These are phyloP conservation scores for Buceros bicornis DNA, from an alignment of 2,797 vertebrate genomes.

Conservation along the genomic window DNA sequence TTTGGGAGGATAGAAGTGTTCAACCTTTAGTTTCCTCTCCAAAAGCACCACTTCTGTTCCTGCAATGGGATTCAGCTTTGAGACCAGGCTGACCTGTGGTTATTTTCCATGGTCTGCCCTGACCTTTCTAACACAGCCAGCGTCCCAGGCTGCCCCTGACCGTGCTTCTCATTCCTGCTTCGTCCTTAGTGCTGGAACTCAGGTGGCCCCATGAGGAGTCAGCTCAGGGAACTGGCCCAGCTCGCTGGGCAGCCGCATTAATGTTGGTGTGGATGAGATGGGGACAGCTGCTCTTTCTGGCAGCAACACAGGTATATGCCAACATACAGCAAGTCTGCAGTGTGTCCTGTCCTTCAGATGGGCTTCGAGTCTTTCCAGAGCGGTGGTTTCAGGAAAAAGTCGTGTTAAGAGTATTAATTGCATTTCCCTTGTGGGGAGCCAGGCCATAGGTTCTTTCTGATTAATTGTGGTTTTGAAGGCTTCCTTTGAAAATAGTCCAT, in stretches of 20 bases:
- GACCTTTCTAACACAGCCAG: rapidly evolving
- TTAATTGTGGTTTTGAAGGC: rapidly evolving
- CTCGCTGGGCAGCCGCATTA: not conserved
- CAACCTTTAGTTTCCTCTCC: not conserved
- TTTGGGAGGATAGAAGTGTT: not conserved
- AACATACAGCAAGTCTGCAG: rapidly evolving
- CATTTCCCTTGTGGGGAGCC: not conserved
- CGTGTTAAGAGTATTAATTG: not conserved
- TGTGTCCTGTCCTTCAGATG: not conserved
- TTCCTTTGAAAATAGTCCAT: not conserved
- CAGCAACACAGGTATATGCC: not conserved
- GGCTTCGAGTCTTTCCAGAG: not conserved
- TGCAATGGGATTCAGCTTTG: not conserved
- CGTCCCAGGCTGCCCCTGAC: not conserved
- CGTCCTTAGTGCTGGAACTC: not conserved
- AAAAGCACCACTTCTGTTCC: not conserved
- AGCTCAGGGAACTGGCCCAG: not conserved
- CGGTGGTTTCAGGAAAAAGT: not conserved
- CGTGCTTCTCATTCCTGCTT: not conserved
- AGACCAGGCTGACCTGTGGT: not conserved
- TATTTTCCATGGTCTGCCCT: not conserved
- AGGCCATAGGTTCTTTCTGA: not conserved
- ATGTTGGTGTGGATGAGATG: not conserved
- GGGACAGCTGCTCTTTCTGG: not conserved
- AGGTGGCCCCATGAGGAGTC: not conserved